A percentile compares a stretch with the other conserved stretches of the same genome.
Evolutionary conservation across 2,888 invertebrate species (phyloP).

Genomic region (Philonicus albiceps): DNA sequence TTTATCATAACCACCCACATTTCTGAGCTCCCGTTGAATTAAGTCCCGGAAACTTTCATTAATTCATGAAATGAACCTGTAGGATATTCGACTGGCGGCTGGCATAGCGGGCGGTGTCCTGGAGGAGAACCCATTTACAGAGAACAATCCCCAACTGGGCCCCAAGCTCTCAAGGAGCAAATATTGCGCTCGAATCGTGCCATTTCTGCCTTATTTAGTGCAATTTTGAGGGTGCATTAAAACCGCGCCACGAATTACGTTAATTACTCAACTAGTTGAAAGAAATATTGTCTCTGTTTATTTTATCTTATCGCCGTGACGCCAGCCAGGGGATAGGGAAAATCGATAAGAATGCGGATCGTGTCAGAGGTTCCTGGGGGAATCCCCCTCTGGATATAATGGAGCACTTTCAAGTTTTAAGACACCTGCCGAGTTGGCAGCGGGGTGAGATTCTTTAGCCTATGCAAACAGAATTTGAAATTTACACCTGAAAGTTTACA

Average conservation of each 20-base stretch:
- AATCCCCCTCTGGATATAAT: not conserved
- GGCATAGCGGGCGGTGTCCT: not conserved
- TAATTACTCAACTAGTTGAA: not conserved
- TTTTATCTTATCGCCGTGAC: not conserved
- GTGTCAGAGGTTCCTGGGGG: not conserved
- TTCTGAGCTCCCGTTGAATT: not conserved
- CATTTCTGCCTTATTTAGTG: not conserved
- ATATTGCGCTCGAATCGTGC: not conserved
- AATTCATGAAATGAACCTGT: conserved; percentile 13
- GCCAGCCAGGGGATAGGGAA: not conserved
- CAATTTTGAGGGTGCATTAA: not conserved
- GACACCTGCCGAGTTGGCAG: not conserved
- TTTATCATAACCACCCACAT: conserved; percentile 23
- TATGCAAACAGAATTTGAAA: not conserved
- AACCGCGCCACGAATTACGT: not conserved
- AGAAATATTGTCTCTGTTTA: not conserved
- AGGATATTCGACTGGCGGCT: not conserved
- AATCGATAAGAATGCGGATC: not conserved
- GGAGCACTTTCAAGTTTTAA: not conserved
- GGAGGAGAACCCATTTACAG: not conserved
- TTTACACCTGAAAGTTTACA: not conserved
- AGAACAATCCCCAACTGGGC: not conserved
- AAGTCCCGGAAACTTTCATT: conserved; percentile 8
- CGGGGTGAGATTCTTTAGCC: not conserved
- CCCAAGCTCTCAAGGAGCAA: not conserved